Conservation (phyloP, 2,797 vertebrate genomes). For the Distichodus sexfasciatus region DNA sequence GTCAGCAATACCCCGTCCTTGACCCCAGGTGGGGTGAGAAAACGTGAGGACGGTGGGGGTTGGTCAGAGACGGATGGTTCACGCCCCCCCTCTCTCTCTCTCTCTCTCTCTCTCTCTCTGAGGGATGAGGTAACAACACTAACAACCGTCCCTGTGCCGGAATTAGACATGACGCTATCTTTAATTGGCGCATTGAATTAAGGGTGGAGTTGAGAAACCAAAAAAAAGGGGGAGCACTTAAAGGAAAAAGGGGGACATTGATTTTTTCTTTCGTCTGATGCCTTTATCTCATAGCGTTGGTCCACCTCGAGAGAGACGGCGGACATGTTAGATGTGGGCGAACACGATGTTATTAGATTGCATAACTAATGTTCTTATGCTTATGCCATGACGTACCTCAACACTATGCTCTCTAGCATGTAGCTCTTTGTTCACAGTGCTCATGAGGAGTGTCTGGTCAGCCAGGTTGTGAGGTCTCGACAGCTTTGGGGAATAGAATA, state of each 20-base stretch:
- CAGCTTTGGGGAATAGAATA: too few species aligned
- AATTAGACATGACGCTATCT: constrained; percentile 91
- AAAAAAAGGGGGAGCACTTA: constrained; percentile 99
- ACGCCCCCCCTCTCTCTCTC: too few species aligned
- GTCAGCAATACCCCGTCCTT: constrained; percentile 95
- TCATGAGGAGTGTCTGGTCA: too few species aligned
- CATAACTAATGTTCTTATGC: constrained; percentile 13
- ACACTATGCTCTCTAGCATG: too few species aligned
- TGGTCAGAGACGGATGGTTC: constrained; percentile 51
- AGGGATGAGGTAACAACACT: constrained; percentile 90
- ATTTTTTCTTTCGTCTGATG: constrained; percentile 87
- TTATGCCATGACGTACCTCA: too few species aligned
- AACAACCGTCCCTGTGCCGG: constrained; percentile 77
- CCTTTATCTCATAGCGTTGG: constrained; percentile 78
- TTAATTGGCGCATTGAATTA: constrained; percentile 97
- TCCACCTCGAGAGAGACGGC: constrained; percentile 61
- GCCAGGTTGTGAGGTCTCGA: too few species aligned
- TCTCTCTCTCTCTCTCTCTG: constrained; percentile 40
- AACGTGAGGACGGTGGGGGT: constrained; percentile 51
- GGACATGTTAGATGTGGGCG: constrained; percentile 35
- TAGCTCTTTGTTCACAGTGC: too few species aligned
- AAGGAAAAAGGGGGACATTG: constrained; percentile 87
- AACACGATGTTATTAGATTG: constrained; percentile 25
- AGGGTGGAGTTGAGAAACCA: constrained; percentile 80
- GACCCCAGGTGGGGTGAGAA: constrained; percentile 87